Evolutionary conservation across 2,113 vertebrate species (phyloP), one percentile per base, ranked within the genome.

Genomic region (Tupaia chinensis): DNA sequence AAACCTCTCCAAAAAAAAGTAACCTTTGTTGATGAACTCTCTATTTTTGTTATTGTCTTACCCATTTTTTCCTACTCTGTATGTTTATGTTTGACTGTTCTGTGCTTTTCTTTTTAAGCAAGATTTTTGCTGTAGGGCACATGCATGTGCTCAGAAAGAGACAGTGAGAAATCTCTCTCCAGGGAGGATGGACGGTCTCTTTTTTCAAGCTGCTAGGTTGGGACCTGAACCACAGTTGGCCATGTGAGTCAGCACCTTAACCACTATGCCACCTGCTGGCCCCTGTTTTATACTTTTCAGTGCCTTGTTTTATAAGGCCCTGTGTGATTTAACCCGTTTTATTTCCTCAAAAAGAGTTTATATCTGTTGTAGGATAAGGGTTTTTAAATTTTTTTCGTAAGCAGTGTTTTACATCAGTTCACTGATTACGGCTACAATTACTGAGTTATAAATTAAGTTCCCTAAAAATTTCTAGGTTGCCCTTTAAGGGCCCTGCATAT

Each of bases 321-420:
- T 58, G 1, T 32, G 6, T 27, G n/a, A 86, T 70, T 93, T 90
- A 72, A 60, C 61, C 72, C 66, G 9, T 69, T 56, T 81, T 76
- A 66, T 79, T 32, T 9, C 80, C n/a, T 95, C 44, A 68, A 2
- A 7, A 20, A 19, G 80, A 58, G 32, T 85, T 92, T 93, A 58
- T 70, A 23, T 93, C 56, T 77, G 32, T 70, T 44, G 16, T 93
- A 27, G 58, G 10, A 58, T 66, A 73, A 91, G 32, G 27, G 23
- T 23, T 88, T 90, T 87, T 8, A 14, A 86, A 63, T 25, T 76
- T 85, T 88, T 91, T 84, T 73, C 9, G 54, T 63, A 89, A 90
- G 65, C 63, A 92, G 0, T 92, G 27, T 87, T 86, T 76, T 81
- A 15, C 6, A 29, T 80, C 81, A 61, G 4, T 81, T 81, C n/a